Percentiles rank a stretch among this genome's conserved stretches.
These are phyloP conservation scores for Saccostrea echinata DNA, from an alignment of 1,140 invertebrate genomes.

Conservation along the genomic window DNA sequence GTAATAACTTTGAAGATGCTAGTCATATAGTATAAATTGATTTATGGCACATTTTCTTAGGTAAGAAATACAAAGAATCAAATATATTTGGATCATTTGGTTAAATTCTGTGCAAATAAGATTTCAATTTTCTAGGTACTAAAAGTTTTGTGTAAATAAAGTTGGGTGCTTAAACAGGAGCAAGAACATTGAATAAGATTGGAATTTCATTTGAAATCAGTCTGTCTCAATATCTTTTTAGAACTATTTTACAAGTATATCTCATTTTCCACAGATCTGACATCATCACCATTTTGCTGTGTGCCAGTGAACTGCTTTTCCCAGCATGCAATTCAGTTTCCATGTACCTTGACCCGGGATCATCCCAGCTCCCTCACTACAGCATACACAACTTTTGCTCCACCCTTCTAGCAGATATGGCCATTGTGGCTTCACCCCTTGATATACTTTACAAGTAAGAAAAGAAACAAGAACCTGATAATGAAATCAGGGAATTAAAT, in stretches of 20 bases:
- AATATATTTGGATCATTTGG: too few species aligned
- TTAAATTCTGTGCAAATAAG: too few species aligned
- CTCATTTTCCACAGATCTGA: neutral
- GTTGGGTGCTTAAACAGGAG: too few species aligned
- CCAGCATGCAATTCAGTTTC: constrained; percentile 68
- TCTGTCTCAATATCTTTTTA: too few species aligned
- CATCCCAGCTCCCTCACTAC: constrained; percentile 71
- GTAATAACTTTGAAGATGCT: constrained; percentile 50
- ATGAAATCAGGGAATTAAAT: too few species aligned
- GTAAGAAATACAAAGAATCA: too few species aligned
- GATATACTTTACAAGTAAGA: constrained; percentile 75
- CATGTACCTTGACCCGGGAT: constrained; percentile 69
- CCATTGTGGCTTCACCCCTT: constrained; percentile 72
- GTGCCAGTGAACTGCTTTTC: constrained; percentile 69
- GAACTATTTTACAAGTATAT: neutral
- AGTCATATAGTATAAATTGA: neutral
- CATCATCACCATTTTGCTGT: constrained; percentile 69
- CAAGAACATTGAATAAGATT: too few species aligned
- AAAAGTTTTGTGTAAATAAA: too few species aligned
- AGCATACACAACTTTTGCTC: constrained; percentile 76
- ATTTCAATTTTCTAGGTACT: too few species aligned
- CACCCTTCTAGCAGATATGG: constrained; percentile 70
- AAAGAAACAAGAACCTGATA: too few species aligned
- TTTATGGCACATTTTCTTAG: too few species aligned
- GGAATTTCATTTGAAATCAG: too few species aligned